Conservation (phyloP, 2,113 vertebrate genomes). For the Tachysurus fulvidraco region DNA sequence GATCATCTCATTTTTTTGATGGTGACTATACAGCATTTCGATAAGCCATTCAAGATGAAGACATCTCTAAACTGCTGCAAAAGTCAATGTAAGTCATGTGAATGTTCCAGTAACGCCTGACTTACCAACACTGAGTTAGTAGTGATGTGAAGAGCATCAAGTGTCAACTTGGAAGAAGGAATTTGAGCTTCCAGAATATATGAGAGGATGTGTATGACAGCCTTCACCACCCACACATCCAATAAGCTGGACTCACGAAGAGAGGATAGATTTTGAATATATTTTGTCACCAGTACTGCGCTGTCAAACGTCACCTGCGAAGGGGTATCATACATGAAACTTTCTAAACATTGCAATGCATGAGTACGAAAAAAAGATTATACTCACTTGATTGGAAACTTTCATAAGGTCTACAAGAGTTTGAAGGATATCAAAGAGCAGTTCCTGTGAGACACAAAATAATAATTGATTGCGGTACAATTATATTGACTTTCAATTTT, state of each 20-base stretch:
- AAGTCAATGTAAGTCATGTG: not conserved
- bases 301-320: slow-evolving; percentile 67
- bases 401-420: slow-evolving; percentile 70
- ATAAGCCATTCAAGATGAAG: not conserved
- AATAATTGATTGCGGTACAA: not conserved
- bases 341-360: not conserved
- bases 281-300: slow-evolving; percentile 56
- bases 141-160: slow-evolving; percentile 65
- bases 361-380: not conserved
- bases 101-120: not conserved
- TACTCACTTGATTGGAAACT: slow-evolving; percentile 70
- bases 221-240: slow-evolving; percentile 49
- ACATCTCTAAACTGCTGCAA: too few species aligned
- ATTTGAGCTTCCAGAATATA: slow-evolving; percentile 60
- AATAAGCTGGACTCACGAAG: slow-evolving; percentile 16
- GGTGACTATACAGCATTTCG: not conserved
- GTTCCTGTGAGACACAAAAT: slow-evolving; percentile 60
- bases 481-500: not conserved
- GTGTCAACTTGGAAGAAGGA: slow-evolving; percentile 3
- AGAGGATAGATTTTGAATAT: slow-evolving; percentile 52
- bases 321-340: not conserved
- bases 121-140: slow-evolving; percentile 75
- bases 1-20: not conserved
- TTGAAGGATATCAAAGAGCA: slow-evolving; percentile 61
- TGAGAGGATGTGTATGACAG: slow-evolving; percentile 68